phyloP scores from a whole-genome alignment of 2,113 vertebrate species.

The Ceuthmochares aereus region DNA sequence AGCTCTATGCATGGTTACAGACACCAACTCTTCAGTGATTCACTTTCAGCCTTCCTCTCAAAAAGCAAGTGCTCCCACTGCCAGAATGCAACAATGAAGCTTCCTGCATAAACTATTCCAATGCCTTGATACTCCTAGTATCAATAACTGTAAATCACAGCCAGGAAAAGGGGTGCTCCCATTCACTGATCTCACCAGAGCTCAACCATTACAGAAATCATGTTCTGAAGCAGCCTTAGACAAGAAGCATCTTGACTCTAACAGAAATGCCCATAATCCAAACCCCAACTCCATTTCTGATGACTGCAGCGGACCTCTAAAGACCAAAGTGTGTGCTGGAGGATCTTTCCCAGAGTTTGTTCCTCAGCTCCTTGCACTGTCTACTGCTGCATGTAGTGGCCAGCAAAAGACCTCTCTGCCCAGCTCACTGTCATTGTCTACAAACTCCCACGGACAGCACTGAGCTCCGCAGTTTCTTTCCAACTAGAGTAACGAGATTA shows the following conservation, averaged over 20 bases:
- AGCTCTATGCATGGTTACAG: neutral
- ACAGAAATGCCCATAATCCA: neutral
- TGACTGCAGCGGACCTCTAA: neutral
- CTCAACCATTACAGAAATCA: neutral
- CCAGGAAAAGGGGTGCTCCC: neutral
- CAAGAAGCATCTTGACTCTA: neutral
- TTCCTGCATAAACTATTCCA: neutral
- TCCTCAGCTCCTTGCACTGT: neutral
- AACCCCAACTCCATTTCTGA: neutral
- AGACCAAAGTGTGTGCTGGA: neutral
- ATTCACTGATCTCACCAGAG: neutral
- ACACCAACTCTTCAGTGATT: neutral
- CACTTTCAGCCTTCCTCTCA: neutral
- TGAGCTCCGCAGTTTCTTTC: neutral
- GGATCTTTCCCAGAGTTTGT: neutral
- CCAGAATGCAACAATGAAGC: neutral
- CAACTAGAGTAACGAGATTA: neutral
- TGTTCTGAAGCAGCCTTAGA: neutral
- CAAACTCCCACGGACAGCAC: neutral
- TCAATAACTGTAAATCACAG: neutral
- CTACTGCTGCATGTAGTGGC: rapidly evolving
- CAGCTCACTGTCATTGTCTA: neutral
- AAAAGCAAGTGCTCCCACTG: neutral
- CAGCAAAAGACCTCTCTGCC: neutral
- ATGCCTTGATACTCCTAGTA: neutral